Conservation (phyloP, 2,888 invertebrate species). For the Pseudanteris insignis region DNA sequence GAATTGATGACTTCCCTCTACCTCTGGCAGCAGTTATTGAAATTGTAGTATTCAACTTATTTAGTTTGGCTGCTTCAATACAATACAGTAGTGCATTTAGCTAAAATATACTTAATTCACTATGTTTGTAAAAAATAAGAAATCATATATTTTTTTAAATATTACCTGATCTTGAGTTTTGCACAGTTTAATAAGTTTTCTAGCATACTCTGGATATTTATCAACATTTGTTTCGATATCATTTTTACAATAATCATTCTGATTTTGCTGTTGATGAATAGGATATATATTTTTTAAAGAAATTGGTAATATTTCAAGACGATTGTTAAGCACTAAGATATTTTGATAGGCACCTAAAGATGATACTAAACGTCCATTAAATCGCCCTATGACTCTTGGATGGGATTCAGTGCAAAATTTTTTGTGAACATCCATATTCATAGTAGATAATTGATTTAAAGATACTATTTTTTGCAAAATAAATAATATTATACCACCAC, state of each 20-base stretch:
- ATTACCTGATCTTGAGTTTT: conserved; percentile 71
- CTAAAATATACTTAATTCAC: too few species aligned
- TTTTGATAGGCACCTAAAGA: conserved; percentile 87
- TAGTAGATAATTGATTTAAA: conserved; percentile 91
- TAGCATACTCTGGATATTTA: too few species aligned
- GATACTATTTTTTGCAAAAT: conserved; percentile 88
- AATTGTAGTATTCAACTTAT: conserved; percentile 86
- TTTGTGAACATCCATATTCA: conserved; percentile 98
- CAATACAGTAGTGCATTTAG: conserved; percentile 91
- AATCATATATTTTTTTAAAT: not conserved
- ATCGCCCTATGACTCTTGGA: conserved; percentile 62
- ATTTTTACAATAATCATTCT: too few species aligned
- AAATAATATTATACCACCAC: conserved; percentile 90
- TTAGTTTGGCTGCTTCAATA: conserved; percentile 94
- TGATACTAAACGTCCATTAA: conserved; percentile 85
- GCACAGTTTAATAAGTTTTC: too few species aligned
- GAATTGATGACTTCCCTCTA: conserved; percentile 96
- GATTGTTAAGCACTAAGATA: conserved; percentile 23
- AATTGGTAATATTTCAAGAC: conserved; percentile 82
- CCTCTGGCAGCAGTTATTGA: conserved; percentile 96
- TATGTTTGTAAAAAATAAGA: not conserved
- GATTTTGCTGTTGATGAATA: conserved; percentile 65
- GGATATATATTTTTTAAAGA: conserved; percentile 88
- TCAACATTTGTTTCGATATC: too few species aligned
- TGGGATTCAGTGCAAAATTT: conserved; percentile 95